Evolutionary conservation across 2,113 vertebrate genomes (phyloP), one percentile per base, ranked within the genome.

Genomic region (Onychorhynchus coronatus): DNA sequence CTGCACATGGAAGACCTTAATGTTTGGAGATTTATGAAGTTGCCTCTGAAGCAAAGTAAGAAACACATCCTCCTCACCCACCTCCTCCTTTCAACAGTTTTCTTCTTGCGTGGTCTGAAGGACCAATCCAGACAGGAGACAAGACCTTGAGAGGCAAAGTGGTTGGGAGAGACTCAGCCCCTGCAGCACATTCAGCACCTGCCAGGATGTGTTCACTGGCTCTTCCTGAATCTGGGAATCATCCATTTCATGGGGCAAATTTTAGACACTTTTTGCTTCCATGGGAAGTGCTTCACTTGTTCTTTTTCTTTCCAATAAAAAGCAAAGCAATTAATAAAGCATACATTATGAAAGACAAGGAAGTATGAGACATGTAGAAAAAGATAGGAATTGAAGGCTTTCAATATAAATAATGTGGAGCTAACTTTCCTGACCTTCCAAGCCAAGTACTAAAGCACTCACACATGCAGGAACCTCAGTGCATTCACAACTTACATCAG

Each of bases 21-120:
- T 35, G 16, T 76, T 71, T 82, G 72, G 58, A 79, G 56, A 91
- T 78, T 87, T 78, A 85, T 53, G 33, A 37, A 87, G 61, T 13
- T 86, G 27, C 37, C 56, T 87, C 65, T 59, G 52, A 90, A 92
- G 83, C 63, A 71, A 89, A 66, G 31, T 58, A 84, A 86, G 72
- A 86, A 95, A 91, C 82, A 72, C 33, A 19, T 88, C 77, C 81
- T 21, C 35, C 61, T 93, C 90, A 95, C 33, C 15, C 65, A 75
- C 59, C 68, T 83, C 52, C 68, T 92, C 61, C 73, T 94, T 91
- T 81, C 66, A 95, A 73, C 91, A 63, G 85, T 89, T 92, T 95
- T 27, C 25, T 28, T 52, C 23, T 86, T 33, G 3, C 19, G 2
- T 72, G 52, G 33, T 91, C 56, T 71, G 62, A 79, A 82, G 74